Evolutionary conservation across 2,113 vertebrate species (phyloP).

Genomic region (Prionailurus bengalensis): DNA sequence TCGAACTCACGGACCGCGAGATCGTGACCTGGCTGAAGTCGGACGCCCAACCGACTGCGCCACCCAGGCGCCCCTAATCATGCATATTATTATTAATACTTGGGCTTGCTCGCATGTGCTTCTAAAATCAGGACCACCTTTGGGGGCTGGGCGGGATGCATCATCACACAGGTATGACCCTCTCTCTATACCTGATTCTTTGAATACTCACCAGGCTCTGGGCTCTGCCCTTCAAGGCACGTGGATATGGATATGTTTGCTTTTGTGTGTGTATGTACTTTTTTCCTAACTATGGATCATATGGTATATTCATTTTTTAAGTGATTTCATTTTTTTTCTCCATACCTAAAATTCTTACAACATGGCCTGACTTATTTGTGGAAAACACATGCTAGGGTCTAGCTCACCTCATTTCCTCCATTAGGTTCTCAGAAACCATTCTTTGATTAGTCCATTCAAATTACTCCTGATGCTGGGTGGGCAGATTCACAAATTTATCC

Average conservation of each 20-base stretch:
- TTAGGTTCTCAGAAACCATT: not conserved
- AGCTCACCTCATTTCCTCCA: not conserved
- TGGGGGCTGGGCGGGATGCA: accelerated
- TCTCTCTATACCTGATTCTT: not conserved
- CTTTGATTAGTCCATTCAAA: not conserved
- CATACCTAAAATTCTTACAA: not conserved
- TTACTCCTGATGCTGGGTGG: not conserved
- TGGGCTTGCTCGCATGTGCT: not conserved
- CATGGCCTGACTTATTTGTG: not conserved
- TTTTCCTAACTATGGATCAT: not conserved
- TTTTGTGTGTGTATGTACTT: not conserved
- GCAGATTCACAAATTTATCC: not conserved
- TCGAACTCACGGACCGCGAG: no score
- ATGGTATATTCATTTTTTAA: not conserved
- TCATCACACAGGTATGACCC: accelerated
- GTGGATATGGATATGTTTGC: not conserved
- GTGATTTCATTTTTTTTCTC: not conserved
- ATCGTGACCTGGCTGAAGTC: no score
- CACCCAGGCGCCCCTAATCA: no score
- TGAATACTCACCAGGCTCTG: no score
- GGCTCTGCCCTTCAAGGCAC: not conserved
- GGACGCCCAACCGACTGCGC: no score
- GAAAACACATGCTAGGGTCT: not conserved
- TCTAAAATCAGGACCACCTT: not conserved
- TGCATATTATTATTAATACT: not conserved